A percentile compares a stretch with the other conserved stretches of the same genome.
These are phyloP conservation scores for Lasaia peninsularis DNA, from an alignment of 1,140 invertebrate genomes.

Conservation along the genomic window DNA sequence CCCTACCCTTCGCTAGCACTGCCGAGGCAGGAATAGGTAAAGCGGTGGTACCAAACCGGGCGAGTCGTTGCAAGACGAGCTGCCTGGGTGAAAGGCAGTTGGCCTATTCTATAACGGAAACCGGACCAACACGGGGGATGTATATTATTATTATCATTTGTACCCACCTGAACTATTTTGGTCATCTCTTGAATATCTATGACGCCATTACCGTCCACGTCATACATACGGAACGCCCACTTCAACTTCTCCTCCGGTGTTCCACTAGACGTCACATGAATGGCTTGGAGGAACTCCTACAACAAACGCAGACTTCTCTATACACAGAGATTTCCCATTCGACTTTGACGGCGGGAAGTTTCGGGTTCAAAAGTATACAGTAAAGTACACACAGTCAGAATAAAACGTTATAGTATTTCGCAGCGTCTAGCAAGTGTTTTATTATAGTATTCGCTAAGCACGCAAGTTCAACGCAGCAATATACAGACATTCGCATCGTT, in stretches of 20 bases:
- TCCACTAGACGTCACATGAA: conserved; percentile 98
- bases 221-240: conserved; percentile 99
- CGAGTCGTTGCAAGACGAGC: too few relatives aligned
- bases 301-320: conserved; percentile 65
- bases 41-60: too few relatives aligned
- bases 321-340: conserved; percentile 34
- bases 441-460: conserved; percentile 29
- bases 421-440: conserved; percentile 19
- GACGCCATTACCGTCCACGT: conserved; percentile 99
- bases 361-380: not conserved
- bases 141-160: too few relatives aligned
- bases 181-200: conserved; percentile 98
- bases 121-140: too few relatives aligned
- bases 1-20: too few relatives aligned
- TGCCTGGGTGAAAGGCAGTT: too few relatives aligned
- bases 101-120: too few relatives aligned
- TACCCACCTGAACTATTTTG: conserved; percentile 91
- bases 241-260: conserved; percentile 99
- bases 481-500: conserved; percentile 15
- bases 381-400: not conserved
- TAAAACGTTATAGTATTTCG: conserved; percentile 5
- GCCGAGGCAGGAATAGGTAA: too few relatives aligned
- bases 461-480: conserved; percentile 18
- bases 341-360: not conserved
- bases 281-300: conserved; percentile 97